Conservation (phyloP, 1,140 invertebrate genomes). For the Neelides sp. region DNA sequence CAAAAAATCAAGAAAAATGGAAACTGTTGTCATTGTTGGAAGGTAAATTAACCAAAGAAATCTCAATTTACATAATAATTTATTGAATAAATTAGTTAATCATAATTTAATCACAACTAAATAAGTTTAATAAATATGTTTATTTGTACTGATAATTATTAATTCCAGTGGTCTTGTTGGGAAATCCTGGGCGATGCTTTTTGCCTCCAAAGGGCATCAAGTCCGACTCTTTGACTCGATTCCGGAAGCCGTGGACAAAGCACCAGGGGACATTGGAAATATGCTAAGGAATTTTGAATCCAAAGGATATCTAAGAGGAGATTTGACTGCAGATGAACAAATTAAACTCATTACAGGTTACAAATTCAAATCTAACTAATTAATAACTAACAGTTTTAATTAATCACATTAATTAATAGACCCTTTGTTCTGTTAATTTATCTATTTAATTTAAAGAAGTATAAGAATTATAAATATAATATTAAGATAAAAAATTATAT, state of each 20-base stretch:
- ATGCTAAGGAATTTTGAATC: constrained; percentile 59
- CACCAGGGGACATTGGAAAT: constrained; percentile 55
- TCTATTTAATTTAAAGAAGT: neutral
- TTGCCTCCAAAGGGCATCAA: constrained; percentile 77
- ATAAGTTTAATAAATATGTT: neutral
- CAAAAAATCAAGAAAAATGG: constrained; percentile 26
- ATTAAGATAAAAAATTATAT: neutral
- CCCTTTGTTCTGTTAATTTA: neutral
- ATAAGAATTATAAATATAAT: neutral
- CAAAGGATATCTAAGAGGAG: constrained; percentile 57
- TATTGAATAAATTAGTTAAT: neutral
- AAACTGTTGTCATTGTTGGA: constrained; percentile 54
- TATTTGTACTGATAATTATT: constrained; percentile 1
- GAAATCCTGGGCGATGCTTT: constrained; percentile 88
- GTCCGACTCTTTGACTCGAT: constrained; percentile 73
- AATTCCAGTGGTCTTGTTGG: constrained; percentile 75
- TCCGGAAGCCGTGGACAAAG: constrained; percentile 55
- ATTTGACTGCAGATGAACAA: constrained; percentile 57
- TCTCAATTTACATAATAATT: neutral
- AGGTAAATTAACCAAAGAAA: constrained; percentile 38
- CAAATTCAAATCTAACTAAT: constrained; percentile 4
- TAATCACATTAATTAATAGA: neutral
- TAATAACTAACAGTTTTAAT: neutral
- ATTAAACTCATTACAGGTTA: constrained; percentile 63
- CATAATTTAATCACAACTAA: neutral